Evolutionary conservation across 2,888 invertebrate genomes (phyloP).

Genomic region (Stomorhina lunata): DNA sequence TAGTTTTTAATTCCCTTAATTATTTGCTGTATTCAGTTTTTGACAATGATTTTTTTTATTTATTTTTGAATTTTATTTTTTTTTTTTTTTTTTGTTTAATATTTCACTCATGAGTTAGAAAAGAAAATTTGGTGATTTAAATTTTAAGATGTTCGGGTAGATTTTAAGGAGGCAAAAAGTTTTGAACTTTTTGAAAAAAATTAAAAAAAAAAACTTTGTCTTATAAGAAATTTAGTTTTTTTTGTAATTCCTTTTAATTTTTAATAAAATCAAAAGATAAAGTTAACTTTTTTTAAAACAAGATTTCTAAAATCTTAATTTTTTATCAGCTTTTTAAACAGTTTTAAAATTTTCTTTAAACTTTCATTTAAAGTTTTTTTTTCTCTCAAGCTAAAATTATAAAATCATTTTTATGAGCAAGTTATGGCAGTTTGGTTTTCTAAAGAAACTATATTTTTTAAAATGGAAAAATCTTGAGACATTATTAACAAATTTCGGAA

Average conservation of each 20-base stretch:
- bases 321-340: no score
- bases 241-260: background rate
- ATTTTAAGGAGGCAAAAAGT: background rate
- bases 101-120: conserved; percentile 14
- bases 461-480: conserved; percentile 7
- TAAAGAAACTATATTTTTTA: conserved; percentile 16
- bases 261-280: no score
- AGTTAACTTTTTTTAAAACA: no score
- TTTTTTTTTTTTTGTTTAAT: conserved; percentile 2
- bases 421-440: conserved; percentile 41
- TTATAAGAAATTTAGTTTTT: background rate
- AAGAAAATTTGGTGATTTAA: background rate
- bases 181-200: background rate
- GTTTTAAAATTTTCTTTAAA: background rate
- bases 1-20: conserved; percentile 10
- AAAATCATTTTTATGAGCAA: conserved; percentile 18
- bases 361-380: background rate
- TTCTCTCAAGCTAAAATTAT: background rate
- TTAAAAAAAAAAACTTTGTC: no score
- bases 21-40: conserved; percentile 6
- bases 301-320: no score
- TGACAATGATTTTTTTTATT: conserved; percentile 12
- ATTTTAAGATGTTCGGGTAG: background rate
- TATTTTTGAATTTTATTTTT: conserved; percentile 1
- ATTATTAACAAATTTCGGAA: conserved; percentile 23